Evolutionary conservation across 1,140 invertebrate genomes (phyloP), one percentile per base, ranked within the genome.

Genomic region (Lordiphosa collinella): DNA sequence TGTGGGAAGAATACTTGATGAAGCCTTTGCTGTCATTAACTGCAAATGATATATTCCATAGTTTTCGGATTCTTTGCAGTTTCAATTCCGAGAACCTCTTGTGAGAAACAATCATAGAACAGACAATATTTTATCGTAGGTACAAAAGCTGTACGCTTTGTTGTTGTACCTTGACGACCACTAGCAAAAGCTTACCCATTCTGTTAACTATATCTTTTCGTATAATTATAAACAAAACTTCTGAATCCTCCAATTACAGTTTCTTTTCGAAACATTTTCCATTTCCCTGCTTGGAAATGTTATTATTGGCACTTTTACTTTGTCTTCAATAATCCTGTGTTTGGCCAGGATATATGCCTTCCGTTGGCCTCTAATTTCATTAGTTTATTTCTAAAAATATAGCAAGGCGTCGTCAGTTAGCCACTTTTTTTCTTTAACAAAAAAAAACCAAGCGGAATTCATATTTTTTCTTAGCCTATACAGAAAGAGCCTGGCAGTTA

Each of bases 361-460:
- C 67, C 67, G 47, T 51, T 56, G 65, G 55, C 60, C 66, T 66
- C 75, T 82, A 79, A 79, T 82, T 82, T 62, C 70, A 82, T 79
- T 79, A 79, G 65, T 62, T 58, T 82, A 66, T 82, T 79, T 82
- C 71, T 82, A 78, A 78, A 78, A 73, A 76, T 70, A 71, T 53
- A 31, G 14, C 6, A 25, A 25, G 50, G 53, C 65, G 37, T 47
- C 65, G 37, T 47, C 48, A 63, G 37, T 48, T 62, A 64, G 52
- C 58, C 51, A 49, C 34, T 60, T 53, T 56, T 50, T 7, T 44
- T 16, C 29, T 49, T 35, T 52, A 43, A 62, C 59, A 72, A 72
- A 67, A 52, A 52, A 53, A 50, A 66, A 61, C 59, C 37, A 53
- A 34, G 53, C 43, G 64, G 18, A 61, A 54, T 70, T 68, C 65